A percentile compares a stretch with the other conserved stretches of the same genome.
phyloP scores from a whole-genome alignment of 2,113 vertebrate species.

The Choloepus hoffmanni region DNA sequence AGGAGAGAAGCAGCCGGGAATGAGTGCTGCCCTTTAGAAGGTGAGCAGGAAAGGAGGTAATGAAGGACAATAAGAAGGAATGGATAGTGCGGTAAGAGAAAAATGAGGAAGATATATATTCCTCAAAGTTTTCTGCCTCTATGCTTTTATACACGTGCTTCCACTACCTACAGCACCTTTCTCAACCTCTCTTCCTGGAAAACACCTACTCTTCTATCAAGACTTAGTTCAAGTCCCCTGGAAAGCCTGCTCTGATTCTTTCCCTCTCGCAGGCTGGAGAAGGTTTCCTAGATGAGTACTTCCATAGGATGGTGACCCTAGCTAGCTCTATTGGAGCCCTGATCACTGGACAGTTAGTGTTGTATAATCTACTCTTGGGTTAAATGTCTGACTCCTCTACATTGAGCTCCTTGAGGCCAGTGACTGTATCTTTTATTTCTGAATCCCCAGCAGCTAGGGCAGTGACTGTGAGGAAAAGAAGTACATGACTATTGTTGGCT shows the following conservation, averaged over 20 bases:
- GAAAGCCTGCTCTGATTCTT: background rate
- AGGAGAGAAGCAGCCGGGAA: background rate
- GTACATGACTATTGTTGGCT: background rate
- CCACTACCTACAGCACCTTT: too few species aligned
- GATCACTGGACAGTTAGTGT: background rate
- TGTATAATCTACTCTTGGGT: too few species aligned
- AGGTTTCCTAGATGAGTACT: background rate
- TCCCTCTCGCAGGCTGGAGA: background rate
- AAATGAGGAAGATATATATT: background rate
- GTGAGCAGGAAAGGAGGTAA: background rate
- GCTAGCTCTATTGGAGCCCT: background rate
- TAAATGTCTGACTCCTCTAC: background rate
- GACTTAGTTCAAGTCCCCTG: background rate
- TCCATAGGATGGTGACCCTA: background rate
- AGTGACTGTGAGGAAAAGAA: background rate
- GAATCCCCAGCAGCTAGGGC: background rate
- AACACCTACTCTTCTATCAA: background rate
- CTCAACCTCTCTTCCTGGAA: background rate
- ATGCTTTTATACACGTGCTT: background rate
- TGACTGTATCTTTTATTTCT: background rate
- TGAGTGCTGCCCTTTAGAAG: background rate
- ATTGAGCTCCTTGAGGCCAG: background rate
- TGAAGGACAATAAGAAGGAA: background rate
- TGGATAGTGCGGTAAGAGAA: background rate
- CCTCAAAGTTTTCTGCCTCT: background rate